Conservation (phyloP, 2,888 invertebrate genomes). For the Xestia sexstrigata region DNA sequence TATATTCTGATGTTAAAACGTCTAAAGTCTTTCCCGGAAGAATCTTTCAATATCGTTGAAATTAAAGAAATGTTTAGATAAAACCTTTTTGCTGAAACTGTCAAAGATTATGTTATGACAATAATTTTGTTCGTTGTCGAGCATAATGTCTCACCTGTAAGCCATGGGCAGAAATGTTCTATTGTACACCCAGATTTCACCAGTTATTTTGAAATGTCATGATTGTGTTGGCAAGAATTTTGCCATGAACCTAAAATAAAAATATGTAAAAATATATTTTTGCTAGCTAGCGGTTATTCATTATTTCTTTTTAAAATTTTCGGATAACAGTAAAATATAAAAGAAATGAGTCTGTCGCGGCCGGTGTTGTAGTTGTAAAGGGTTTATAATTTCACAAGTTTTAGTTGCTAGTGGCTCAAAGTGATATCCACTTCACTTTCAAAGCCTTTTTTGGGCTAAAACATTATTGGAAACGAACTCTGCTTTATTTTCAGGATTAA, state of each 20-base stretch:
- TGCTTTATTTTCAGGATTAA: not conserved
- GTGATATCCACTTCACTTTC: not conserved
- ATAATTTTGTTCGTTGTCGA: not conserved
- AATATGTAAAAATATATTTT: not conserved
- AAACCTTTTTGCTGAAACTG: not conserved
- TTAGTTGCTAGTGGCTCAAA: not conserved
- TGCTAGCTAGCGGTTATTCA: not conserved
- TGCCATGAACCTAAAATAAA: not conserved
- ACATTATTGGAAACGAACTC: not conserved
- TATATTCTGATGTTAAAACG: not conserved
- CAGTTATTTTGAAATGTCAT: not conserved
- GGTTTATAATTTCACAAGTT: not conserved
- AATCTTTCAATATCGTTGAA: constrained; percentile 3
- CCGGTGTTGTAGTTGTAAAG: not conserved
- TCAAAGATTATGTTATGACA: not conserved
- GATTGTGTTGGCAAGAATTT: not conserved
- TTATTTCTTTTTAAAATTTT: not conserved
- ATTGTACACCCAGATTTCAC: not conserved
- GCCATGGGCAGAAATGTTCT: not conserved
- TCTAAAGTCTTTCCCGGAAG: not conserved
- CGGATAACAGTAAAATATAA: not conserved
- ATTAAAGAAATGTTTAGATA: not conserved
- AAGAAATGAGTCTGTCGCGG: not conserved
- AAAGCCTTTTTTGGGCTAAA: not conserved
- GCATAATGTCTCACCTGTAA: not conserved